Evolutionary conservation across 2,888 invertebrate species (phyloP), one percentile per base, ranked within the genome.

Genomic region (Lysandra bellargus): DNA sequence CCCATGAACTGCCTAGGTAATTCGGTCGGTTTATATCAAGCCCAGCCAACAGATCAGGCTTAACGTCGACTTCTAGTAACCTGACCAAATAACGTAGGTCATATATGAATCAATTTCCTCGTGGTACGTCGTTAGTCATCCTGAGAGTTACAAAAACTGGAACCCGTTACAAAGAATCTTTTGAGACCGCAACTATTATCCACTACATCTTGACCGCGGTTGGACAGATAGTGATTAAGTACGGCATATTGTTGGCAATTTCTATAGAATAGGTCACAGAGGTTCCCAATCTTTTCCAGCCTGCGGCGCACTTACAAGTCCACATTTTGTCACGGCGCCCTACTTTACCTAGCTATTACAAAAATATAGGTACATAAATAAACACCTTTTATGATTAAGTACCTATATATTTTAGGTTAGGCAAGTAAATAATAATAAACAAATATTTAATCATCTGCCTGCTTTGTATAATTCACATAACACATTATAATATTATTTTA

Each of bases 101-200:
- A 53, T 14, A 1, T 14, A 53, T 14, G 53, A 14, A 53, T 14
- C 53, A 53, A 14, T 74, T 74, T 74, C 74, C 74, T 75, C 49
- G 4, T 75, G 44, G 9, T n/a, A 9, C 30, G 49, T 12, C 44
- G 30, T 75, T 44, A 75, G 74, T 75, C 74, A 75, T 75, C 74
- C 44, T 14, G 23, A 49, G 75, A 23, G 30, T 49, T 49, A 75
- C 75, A 75, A 75, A 44, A 75, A 44, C 44, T 9, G 7, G 23
- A 4, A 23, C 40, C 75, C 75, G 44, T 75, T 75, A 75, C 30
- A 30, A 44, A 75, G 23, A 75, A 30, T 12, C 49, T 12, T 75
- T 75, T 75, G 23, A 75, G 23, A 75, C 49, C 44, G 49, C 44
- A 23, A 75, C 53, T 53, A 75, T 30, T 49, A 49, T 75, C 69